A percentile compares a stretch with the other conserved stretches of the same genome.
phyloP scores from a whole-genome alignment of 37 sponge, comb jelly and placozoan genomes.

The Chondrilla cf. caribensis region DNA sequence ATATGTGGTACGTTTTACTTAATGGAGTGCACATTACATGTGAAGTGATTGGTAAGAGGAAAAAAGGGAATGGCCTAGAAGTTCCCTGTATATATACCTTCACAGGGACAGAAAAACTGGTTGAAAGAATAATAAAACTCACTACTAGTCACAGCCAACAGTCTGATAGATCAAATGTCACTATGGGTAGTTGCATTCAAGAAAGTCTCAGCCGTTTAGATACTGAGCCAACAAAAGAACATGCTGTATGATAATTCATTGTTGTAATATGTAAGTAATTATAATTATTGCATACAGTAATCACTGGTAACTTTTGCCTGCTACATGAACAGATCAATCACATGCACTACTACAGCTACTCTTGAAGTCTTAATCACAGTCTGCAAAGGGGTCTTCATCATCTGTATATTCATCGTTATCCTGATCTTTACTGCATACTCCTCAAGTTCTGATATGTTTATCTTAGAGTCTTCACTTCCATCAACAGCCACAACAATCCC shows the following conservation, averaged over 20 bases:
- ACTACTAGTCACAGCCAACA: neutral
- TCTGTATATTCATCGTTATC: conserved; percentile 20
- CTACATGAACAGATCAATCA: no score
- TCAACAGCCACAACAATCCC: conserved; percentile 42
- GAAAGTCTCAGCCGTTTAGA: no score
- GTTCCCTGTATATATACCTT: conserved; percentile 17
- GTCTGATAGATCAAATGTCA: no score
- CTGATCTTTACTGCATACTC: conserved; percentile 29
- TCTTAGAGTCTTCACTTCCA: conserved; percentile 45
- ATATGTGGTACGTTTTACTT: neutral
- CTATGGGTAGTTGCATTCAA: no score
- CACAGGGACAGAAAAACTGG: neutral
- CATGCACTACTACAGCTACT: no score
- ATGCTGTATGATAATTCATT: no score
- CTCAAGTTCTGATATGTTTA: conserved; percentile 38
- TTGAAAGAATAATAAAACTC: neutral
- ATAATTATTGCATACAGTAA: no score
- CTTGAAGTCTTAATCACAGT: no score
- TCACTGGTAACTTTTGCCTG: no score
- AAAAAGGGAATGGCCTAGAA: conserved; percentile 15
- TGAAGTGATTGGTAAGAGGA: conserved; percentile 13
- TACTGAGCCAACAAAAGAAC: no score
- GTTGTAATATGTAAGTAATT: no score
- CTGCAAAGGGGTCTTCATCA: conserved; percentile 29
- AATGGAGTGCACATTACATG: conserved; percentile 3